Conservation (phyloP, 2,888 invertebrate species). For the Hermaeophaga mercurialis region DNA sequence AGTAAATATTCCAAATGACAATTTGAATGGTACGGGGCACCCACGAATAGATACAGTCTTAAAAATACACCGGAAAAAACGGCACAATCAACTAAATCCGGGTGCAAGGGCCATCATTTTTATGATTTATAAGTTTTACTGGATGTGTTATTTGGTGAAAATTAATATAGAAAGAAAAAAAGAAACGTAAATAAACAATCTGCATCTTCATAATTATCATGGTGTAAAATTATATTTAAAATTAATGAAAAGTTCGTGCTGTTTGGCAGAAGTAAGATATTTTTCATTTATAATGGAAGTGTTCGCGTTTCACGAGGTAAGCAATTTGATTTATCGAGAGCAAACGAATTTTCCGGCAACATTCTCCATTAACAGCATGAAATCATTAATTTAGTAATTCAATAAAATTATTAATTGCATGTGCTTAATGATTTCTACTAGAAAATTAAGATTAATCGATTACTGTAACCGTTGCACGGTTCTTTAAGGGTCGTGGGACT, state of each 20-base stretch:
- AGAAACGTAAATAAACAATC: background rate
- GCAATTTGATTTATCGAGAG: constrained; percentile 32
- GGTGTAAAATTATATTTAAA: constrained; percentile 1
- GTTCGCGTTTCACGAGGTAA: constrained; percentile 25
- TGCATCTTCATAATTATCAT: background rate
- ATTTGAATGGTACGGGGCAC: no score
- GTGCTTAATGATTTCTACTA: constrained; percentile 38
- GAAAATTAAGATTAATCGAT: constrained; percentile 38
- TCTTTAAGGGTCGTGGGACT: constrained; percentile 28
- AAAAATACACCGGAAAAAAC: no score
- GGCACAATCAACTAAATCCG: no score
- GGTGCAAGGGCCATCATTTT: no score
- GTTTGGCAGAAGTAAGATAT: constrained; percentile 5
- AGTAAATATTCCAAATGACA: no score
- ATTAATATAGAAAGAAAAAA: no score
- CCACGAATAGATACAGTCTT: no score
- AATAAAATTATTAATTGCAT: constrained; percentile 40
- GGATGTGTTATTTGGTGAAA: no score
- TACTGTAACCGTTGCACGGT: constrained; percentile 18
- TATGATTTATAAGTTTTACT: no score
- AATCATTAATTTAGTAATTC: constrained; percentile 38
- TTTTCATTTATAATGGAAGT: constrained; percentile 30
- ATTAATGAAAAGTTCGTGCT: constrained; percentile 15
- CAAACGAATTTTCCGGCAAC: constrained; percentile 29
- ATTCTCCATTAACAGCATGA: constrained; percentile 33